Conservation (phyloP, 2,797 vertebrate species). For the Channallabes apus region DNA sequence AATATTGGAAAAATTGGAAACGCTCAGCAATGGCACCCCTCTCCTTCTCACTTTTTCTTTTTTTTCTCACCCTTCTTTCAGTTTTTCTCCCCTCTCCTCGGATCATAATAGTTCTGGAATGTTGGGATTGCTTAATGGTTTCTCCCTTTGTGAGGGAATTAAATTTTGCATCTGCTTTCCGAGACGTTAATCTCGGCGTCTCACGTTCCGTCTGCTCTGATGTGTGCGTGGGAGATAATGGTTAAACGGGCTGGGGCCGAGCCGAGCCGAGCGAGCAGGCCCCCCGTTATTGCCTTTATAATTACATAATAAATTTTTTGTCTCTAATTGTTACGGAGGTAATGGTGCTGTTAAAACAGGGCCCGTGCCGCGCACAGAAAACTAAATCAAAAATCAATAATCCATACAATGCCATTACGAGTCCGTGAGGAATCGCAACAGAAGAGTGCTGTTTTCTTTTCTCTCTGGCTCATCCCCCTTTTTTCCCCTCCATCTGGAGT, state of each 20-base stretch:
- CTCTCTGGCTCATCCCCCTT: conserved; percentile 35
- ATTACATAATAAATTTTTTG: conserved; percentile 99
- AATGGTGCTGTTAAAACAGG: conserved; percentile 98
- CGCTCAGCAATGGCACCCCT: conserved; percentile 82
- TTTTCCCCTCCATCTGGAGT: conserved; percentile 64
- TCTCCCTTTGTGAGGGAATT: conserved; percentile 96
- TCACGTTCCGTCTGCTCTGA: conserved; percentile 99
- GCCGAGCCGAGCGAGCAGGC: conserved; percentile 99
- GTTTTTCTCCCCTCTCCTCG: conserved; percentile 84
- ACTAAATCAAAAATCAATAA: conserved; percentile 99
- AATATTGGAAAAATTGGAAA: conserved; percentile 84
- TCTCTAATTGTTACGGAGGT: conserved; percentile 99
- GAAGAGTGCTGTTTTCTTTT: conserved; percentile 45
- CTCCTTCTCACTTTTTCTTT: conserved; percentile 44
- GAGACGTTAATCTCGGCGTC: conserved; percentile 99
- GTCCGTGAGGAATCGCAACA: conserved; percentile 76
- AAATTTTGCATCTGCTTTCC: conserved; percentile 99
- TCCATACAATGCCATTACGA: conserved; percentile 99
- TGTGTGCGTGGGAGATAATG: conserved; percentile 99
- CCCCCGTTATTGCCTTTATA: conserved; percentile 99
- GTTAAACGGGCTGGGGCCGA: conserved; percentile 99
- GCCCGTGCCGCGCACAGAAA: conserved; percentile 91
- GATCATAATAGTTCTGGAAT: conserved; percentile 98
- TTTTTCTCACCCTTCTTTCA: neutral
- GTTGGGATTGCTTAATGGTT: conserved; percentile 99